These are phyloP conservation scores for Tiphia femorata DNA, from an alignment of 2,888 invertebrate genomes.

Conservation along the genomic window DNA sequence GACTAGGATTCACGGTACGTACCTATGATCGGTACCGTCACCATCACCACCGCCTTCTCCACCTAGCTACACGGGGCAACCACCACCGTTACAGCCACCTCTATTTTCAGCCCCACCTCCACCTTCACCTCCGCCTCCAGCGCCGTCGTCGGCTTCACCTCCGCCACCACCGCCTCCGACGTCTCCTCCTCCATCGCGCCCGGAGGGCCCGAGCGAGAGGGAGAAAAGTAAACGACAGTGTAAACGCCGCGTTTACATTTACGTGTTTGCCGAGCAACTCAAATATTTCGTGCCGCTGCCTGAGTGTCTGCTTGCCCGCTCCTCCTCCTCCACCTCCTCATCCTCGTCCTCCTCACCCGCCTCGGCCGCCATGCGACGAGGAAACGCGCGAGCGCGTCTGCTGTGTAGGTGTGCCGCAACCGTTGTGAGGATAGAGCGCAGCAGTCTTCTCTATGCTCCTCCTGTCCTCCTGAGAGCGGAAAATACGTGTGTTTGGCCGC, in stretches of 20 bases:
- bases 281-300: conserved; percentile 63
- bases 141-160: neutral
- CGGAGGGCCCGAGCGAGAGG: conserved; percentile 38
- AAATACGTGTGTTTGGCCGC: conserved; percentile 9
- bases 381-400: too few species aligned
- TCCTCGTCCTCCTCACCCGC: conserved; percentile 1
- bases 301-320: conserved; percentile 40
- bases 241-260: conserved; percentile 67
- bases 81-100: neutral
- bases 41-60: conserved; percentile 9
- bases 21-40: conserved; percentile 13
- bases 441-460: neutral
- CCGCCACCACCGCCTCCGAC: conserved; percentile 3
- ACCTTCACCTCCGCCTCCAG: conserved; percentile 15
- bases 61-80: neutral
- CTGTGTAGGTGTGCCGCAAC: neutral
- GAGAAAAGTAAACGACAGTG: conserved; percentile 66
- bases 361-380: neutral
- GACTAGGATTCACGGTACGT: neutral
- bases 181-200: conserved; percentile 15
- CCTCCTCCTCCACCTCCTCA: neutral
- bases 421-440: neutral
- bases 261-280: conserved; percentile 67
- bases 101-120: conserved; percentile 1
- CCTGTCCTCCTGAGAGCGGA: neutral